These are phyloP conservation scores for Dinomys branickii DNA, from an alignment of 2,113 vertebrate species.

Conservation along the genomic window DNA sequence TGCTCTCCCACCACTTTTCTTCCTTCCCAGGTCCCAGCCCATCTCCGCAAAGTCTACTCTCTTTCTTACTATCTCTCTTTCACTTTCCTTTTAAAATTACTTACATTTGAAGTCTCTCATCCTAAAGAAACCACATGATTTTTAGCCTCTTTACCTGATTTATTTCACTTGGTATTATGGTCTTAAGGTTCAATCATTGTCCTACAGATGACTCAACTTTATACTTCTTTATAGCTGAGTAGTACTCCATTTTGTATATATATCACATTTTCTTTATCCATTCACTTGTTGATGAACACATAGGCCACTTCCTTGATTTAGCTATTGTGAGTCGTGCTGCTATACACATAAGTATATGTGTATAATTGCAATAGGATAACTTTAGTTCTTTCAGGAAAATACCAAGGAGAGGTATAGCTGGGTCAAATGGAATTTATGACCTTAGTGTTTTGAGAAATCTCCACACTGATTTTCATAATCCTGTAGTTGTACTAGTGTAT, in stretches of 20 bases:
- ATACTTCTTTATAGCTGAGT: neutral
- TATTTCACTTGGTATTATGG: neutral
- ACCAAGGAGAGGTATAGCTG: neutral
- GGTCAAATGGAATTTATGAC: neutral
- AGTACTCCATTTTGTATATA: neutral
- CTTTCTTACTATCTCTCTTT: neutral
- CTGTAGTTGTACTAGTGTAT: neutral
- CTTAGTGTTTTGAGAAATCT: neutral
- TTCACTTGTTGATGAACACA: neutral
- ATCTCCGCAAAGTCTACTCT: neutral
- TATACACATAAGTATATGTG: neutral
- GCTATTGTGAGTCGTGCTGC: neutral
- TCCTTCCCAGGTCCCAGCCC: neutral
- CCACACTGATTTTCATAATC: neutral
- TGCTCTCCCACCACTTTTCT: neutral
- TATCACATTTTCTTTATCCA: neutral
- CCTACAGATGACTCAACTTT: neutral
- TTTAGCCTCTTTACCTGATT: neutral
- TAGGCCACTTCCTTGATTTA: neutral
- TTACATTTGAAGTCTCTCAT: neutral
- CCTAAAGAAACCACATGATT: neutral
- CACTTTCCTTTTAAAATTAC: neutral
- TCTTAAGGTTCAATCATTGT: neutral
- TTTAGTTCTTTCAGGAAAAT: neutral
- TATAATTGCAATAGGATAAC: neutral